Percentiles rank a stretch among this genome's conserved stretches.
Conservation (phyloP, 2,888 invertebrate genomes). For the Eledone cirrhosa region DNA sequence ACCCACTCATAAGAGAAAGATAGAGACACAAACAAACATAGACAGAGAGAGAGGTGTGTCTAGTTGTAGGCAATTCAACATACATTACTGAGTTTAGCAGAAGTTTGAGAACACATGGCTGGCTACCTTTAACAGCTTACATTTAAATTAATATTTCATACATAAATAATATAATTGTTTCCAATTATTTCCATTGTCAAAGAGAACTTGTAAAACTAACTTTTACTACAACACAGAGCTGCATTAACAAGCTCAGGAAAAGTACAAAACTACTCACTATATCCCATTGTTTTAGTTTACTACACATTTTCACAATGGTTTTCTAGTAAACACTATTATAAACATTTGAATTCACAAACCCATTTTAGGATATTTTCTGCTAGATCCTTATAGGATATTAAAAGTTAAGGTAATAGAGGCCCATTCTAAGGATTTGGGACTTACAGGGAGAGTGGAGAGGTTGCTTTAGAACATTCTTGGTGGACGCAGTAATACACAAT, state of each 20-base stretch:
- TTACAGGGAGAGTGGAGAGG: too few species aligned
- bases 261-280: too few species aligned
- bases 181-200: neutral
- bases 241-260: too few species aligned
- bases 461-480: too few species aligned
- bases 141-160: neutral
- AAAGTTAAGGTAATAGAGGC: too few species aligned
- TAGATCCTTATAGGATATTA: too few species aligned
- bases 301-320: too few species aligned
- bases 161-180: neutral
- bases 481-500: too few species aligned
- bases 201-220: neutral
- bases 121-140: neutral
- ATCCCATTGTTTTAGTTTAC: neutral
- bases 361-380: too few species aligned
- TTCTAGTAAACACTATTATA: too few species aligned
- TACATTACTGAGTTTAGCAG: neutral
- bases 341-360: too few species aligned
- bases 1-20: neutral
- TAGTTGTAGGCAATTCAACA: neutral
- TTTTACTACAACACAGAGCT: neutral
- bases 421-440: too few species aligned
- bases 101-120: neutral
- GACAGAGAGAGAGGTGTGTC: neutral
- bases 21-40: neutral